Conservation (phyloP, 1,140 invertebrate genomes). For the Drosophila obscura region DNA sequence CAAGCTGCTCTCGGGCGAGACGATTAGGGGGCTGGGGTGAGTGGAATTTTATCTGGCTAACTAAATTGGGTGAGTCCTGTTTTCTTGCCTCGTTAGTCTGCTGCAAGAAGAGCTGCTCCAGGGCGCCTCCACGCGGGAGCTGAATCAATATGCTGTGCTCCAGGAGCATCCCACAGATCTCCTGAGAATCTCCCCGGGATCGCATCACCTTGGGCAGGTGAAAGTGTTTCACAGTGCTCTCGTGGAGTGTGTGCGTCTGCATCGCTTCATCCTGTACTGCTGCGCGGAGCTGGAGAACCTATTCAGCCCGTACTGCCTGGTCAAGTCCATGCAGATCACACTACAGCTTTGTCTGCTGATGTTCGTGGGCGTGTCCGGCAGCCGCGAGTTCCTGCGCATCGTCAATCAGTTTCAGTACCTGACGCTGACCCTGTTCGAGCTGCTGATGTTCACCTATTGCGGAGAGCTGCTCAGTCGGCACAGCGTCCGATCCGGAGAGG, state of each 20-base stretch:
- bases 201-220: neutral
- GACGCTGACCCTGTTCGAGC: slow-evolving; percentile 57
- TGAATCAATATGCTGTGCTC: slow-evolving; percentile 69
- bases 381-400: slow-evolving; percentile 58
- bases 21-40: slow-evolving; percentile 45
- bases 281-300: slow-evolving; percentile 63
- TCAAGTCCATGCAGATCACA: slow-evolving; percentile 79
- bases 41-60: slow-evolving; percentile 8
- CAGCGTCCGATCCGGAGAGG: slow-evolving; percentile 71
- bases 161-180: slow-evolving; percentile 62
- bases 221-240: slow-evolving; percentile 45
- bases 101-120: slow-evolving; percentile 51
- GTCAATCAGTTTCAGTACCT: slow-evolving; percentile 76
- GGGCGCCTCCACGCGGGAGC: slow-evolving; percentile 44
- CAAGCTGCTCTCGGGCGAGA: slow-evolving; percentile 40
- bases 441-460: slow-evolving; percentile 78
- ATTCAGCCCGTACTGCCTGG: slow-evolving; percentile 74
- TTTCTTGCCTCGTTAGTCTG: slow-evolving; percentile 16
- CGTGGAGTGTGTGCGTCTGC: slow-evolving; percentile 65
- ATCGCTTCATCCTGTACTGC: slow-evolving; percentile 66
- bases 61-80: neutral
- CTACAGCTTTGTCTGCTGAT: slow-evolving; percentile 72
- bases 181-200: slow-evolving; percentile 2
- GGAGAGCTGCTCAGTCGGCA: slow-evolving; percentile 69
- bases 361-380: slow-evolving; percentile 72